Percentiles rank a stretch among this genome's conserved stretches.
phyloP scores from a whole-genome alignment of 2,797 vertebrate genomes.

The Lacerta bilineata region DNA sequence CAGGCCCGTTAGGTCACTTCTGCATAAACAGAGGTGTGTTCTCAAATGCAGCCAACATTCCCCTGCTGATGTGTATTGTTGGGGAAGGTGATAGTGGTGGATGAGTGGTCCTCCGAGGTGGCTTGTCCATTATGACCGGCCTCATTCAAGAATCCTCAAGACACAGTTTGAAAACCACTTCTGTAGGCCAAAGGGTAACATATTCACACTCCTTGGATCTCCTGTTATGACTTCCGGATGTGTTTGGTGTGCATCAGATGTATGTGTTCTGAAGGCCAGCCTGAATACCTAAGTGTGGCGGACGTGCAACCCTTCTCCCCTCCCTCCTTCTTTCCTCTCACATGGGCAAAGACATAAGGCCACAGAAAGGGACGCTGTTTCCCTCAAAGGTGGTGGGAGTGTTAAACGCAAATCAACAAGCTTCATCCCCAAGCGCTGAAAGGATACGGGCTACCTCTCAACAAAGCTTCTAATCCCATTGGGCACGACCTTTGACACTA shows the following conservation, averaged over 20 bases:
- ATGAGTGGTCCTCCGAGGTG: not conserved
- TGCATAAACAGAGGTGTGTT: not conserved
- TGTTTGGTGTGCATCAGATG: not conserved
- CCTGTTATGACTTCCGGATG: not conserved
- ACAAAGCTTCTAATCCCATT: constrained; percentile 94
- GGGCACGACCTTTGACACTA: constrained; percentile 94
- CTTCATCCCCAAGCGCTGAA: constrained; percentile 63
- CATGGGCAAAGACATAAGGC: not conserved
- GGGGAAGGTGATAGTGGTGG: not conserved
- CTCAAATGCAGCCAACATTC: not conserved
- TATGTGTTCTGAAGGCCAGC: constrained; percentile 13
- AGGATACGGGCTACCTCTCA: constrained; percentile 71
- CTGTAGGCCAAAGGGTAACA: accelerated
- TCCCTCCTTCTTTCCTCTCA: not conserved
- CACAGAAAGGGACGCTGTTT: constrained; percentile 10
- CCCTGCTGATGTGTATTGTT: not conserved
- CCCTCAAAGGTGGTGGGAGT: constrained; percentile 66
- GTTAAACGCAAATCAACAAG: constrained; percentile 78
- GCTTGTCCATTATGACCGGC: not conserved
- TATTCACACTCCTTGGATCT: accelerated
- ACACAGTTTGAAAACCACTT: not conserved
- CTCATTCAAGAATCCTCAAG: not conserved
- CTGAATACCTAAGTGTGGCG: not conserved
- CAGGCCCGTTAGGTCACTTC: not conserved
- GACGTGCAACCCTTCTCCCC: not conserved